These are phyloP conservation scores for Menura novaehollandiae DNA, from an alignment of 2,113 vertebrate genomes.

Conservation along the genomic window DNA sequence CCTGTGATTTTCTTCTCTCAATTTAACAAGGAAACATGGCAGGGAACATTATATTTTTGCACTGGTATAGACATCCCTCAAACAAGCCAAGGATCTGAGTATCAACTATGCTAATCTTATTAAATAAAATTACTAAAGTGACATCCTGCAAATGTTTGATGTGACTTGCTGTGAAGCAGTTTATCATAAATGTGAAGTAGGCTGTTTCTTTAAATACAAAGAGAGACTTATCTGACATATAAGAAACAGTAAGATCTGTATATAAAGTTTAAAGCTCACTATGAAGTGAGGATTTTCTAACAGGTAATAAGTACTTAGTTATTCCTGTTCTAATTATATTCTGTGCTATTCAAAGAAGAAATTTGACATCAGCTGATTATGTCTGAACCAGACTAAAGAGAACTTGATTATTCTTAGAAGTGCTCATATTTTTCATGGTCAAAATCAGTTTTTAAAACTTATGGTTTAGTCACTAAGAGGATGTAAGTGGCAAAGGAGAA, in stretches of 20 bases:
- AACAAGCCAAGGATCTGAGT: neutral
- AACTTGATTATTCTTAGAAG: neutral
- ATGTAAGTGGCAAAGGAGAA: neutral
- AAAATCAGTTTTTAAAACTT: neutral
- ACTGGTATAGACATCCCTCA: neutral
- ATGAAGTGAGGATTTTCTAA: neutral
- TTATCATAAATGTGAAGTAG: neutral
- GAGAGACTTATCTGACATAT: neutral
- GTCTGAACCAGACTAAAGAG: neutral
- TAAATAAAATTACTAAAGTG: neutral
- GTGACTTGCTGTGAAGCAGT: neutral
- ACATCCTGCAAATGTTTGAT: neutral
- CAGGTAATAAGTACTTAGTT: neutral
- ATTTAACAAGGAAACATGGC: neutral
- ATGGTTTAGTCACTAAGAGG: neutral
- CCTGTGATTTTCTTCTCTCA: neutral
- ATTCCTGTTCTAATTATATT: neutral
- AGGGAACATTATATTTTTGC: neutral
- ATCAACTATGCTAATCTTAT: neutral
- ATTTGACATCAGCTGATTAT: neutral
- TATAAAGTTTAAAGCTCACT: neutral
- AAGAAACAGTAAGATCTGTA: neutral
- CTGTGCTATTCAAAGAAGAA: neutral
- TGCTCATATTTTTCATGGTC: neutral
- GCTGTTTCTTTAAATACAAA: neutral